Conservation (phyloP, 2,888 invertebrate species). For the Yponomeuta cagnagella region DNA sequence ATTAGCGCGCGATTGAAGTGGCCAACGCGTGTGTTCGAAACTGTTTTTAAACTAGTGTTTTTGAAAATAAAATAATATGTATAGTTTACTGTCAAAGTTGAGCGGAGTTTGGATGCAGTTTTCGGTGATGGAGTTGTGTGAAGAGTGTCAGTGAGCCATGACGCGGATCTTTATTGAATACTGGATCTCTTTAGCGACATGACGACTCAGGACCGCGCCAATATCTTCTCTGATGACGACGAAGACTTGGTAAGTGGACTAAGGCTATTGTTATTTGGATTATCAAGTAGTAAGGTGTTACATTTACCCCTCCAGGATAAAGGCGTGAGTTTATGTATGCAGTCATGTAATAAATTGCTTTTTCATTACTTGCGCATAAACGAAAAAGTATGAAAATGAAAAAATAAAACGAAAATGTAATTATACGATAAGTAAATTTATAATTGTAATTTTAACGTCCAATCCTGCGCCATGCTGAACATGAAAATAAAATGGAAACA, state of each 20-base stretch:
- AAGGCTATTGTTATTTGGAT: not conserved
- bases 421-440: too few relatives aligned
- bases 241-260: slow-evolving; percentile 60
- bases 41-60: too few relatives aligned
- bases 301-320: too few relatives aligned
- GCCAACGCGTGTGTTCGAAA: not conserved
- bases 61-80: not conserved
- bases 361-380: too few relatives aligned
- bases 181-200: slow-evolving; percentile 48
- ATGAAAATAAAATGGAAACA: not conserved
- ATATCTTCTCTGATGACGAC: slow-evolving; percentile 64
- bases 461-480: not conserved
- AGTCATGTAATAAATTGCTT: too few relatives aligned
- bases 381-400: too few relatives aligned
- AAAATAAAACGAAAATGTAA: too few relatives aligned
- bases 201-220: slow-evolving; percentile 62
- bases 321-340: too few relatives aligned
- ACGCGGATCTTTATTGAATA: slow-evolving; percentile 38
- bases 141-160: slow-evolving; percentile 58
- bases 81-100: not conserved
- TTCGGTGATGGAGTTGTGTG: slow-evolving; percentile 42
- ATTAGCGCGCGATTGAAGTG: not conserved
- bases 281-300: not conserved
- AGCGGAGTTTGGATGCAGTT: slow-evolving; percentile 58
- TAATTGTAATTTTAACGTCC: too few relatives aligned